phyloP scores from a whole-genome alignment of 2,113 vertebrate genomes.

The Saimiri boliviensis region DNA sequence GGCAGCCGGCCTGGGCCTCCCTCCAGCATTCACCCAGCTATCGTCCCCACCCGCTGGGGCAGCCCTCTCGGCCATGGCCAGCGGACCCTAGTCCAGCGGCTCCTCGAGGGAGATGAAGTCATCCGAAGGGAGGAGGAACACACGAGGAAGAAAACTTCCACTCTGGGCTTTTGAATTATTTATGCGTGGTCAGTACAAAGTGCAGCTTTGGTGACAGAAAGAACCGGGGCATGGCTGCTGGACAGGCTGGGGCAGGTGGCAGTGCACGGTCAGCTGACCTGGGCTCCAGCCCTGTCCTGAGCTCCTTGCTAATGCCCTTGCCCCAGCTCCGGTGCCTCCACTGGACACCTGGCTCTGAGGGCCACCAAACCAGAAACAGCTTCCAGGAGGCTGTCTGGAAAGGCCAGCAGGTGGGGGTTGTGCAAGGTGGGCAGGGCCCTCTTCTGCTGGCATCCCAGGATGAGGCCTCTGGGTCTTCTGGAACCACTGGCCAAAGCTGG shows the following conservation, averaged over 20 bases:
- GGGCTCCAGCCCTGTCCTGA: not conserved
- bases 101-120: slow-evolving; percentile 45
- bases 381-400: not conserved
- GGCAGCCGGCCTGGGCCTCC: not conserved
- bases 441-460: not conserved
- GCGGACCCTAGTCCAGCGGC: not conserved
- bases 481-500: no score
- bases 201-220: no score
- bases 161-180: not conserved
- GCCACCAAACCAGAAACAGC: fast-evolving
- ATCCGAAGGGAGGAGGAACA: not conserved
- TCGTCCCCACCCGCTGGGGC: not conserved
- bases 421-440: fast-evolving
- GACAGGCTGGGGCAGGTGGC: fast-evolving
- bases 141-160: not conserved
- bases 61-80: not conserved
- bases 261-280: fast-evolving
- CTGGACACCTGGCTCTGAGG: not conserved
- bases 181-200: fast-evolving
- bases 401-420: fast-evolving
- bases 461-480: fast-evolving
- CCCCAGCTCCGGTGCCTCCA: not conserved
- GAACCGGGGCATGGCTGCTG: not conserved
- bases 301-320: not conserved
- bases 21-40: not conserved